Evolutionary conservation across 2,797 vertebrate species (phyloP), one percentile per base, ranked within the genome.

Genomic region (Selene dorsalis): DNA sequence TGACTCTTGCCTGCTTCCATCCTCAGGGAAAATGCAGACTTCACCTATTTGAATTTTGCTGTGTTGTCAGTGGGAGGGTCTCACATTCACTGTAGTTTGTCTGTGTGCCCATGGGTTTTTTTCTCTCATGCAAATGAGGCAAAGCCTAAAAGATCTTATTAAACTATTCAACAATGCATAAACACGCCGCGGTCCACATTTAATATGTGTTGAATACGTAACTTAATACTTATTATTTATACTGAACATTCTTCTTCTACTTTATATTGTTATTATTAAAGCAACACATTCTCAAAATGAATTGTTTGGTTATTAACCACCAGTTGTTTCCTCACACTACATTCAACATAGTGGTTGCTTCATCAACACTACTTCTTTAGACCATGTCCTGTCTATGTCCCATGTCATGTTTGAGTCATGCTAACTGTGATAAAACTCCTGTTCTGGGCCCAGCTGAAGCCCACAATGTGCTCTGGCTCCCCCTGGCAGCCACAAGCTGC

Each of bases 21-120:
- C 30, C 50, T 60, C 13, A 50, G 30, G 11, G 32, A 68, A 79
- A 74, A 39, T 73, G 74, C 71, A 41, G 53, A 74, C 72, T 43
- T 69, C 8, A 24, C 12, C 13, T 16, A 48, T 73, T 17, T 22
- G 11, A 45, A 7, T 76, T 32, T 12, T 68, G 69, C 70, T 77
- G 73, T 63, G 71, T 73, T 69, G 65, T 64, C 62, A 32, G 35
- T 24, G 20, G 11, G 48, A 70, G 30, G 24, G 30, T 76, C 16
- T 50, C 43, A 0, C 55, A 32, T 18, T 66, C 18, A 32, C 0
- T 18, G 1, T 26, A 16, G 20, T 9, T n/a, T 45, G 41, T 58
- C 62, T 50, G 32, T 43, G 41, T 20, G 32, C 22, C 52, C 13
- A 20, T 3, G 47, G 55, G 30, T 0, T 6, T 45, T 52, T 7